Percentiles rank a stretch among this genome's conserved stretches.
phyloP scores from a whole-genome alignment of 2,113 vertebrate species.

The Ochotona princeps region DNA sequence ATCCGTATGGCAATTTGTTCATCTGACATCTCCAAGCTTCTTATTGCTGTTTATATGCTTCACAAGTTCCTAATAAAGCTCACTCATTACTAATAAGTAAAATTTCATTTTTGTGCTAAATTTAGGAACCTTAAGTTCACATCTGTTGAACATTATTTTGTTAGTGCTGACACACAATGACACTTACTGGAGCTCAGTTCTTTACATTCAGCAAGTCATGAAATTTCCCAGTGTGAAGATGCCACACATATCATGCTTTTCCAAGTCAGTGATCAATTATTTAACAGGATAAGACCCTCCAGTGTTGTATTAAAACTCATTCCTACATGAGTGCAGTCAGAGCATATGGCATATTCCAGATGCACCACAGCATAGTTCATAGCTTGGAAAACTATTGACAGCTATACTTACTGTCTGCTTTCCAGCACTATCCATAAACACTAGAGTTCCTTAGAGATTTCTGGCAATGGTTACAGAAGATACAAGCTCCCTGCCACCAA shows the following conservation, averaged over 20 bases:
- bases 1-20: not conserved
- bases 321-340: not conserved
- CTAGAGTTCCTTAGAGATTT: not conserved
- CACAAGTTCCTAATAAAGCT: not conserved
- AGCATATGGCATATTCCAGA: not conserved
- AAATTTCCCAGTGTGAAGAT: not conserved
- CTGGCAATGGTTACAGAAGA: too few species aligned
- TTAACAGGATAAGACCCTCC: not conserved
- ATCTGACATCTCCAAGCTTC: not conserved
- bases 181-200: conserved; percentile 28
- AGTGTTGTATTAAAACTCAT: conserved; percentile 16
- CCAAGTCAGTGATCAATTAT: conserved; percentile 51
- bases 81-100: not conserved
- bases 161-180: not conserved
- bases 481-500: not conserved
- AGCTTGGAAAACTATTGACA: conserved; percentile 7
- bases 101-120: conserved; percentile 6
- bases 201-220: not conserved
- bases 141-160: conserved; percentile 49
- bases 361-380: not conserved
- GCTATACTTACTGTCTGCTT: not conserved
- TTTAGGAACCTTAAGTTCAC: conserved; percentile 35
- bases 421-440: not conserved
- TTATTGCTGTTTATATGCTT: conserved; percentile 24
- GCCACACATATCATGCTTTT: not conserved